These are phyloP conservation scores for Tyrannus savana DNA, from an alignment of 2,113 vertebrate genomes.

Conservation along the genomic window DNA sequence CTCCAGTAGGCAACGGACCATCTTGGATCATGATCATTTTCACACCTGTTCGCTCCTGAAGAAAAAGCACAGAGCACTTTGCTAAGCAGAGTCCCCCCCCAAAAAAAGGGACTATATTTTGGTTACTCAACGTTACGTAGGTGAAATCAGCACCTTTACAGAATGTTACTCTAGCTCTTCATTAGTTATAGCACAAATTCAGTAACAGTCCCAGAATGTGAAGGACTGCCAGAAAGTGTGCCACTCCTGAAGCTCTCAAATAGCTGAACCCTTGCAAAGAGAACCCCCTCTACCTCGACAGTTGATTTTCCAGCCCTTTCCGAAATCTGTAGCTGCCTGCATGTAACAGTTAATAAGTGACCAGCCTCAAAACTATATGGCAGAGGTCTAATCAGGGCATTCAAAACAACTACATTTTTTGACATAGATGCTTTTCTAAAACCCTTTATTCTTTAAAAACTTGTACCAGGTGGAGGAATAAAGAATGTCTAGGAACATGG, in stretches of 20 bases:
- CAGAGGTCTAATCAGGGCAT: not conserved
- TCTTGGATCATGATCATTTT: conserved; percentile 99
- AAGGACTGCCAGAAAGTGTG: not conserved
- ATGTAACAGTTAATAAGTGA: not conserved
- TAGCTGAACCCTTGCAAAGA: not conserved
- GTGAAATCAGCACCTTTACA: not conserved
- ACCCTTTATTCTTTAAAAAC: not conserved
- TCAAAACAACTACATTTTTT: not conserved
- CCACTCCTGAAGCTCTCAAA: not conserved
- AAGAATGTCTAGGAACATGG: not conserved
- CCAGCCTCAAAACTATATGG: not conserved
- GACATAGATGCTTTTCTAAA: not conserved
- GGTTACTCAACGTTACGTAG: not conserved
- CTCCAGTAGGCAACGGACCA: conserved; percentile 93
- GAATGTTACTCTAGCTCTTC: not conserved
- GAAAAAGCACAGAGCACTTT: conserved; percentile 44
- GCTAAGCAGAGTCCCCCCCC: conserved; percentile 26
- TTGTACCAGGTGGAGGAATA: not conserved
- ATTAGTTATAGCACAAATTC: not conserved
- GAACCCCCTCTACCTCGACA: not conserved
- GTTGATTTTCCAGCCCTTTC: not conserved
- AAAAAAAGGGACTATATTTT: not conserved
- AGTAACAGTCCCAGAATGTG: not conserved
- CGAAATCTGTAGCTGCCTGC: not conserved
- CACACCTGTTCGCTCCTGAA: conserved; percentile 95